phyloP scores from a whole-genome alignment of 2,113 vertebrate genomes.

The Chionodraco myersi region DNA sequence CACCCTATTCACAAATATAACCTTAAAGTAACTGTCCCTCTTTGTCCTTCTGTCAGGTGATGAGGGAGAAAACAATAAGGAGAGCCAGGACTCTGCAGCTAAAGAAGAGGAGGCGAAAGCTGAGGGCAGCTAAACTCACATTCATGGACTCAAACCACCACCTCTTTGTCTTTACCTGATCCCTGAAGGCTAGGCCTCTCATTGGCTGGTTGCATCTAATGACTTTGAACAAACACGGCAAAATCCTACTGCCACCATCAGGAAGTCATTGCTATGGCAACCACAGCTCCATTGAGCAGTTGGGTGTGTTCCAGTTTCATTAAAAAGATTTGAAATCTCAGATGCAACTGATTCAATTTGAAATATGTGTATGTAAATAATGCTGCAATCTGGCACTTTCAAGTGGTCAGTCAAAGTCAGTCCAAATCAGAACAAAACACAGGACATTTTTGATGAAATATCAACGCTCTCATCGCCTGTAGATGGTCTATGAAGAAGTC shows the following conservation, averaged over 20 bases:
- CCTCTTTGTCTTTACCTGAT: background rate
- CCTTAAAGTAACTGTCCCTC: slow-evolving; percentile 24
- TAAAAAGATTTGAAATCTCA: slow-evolving; percentile 6
- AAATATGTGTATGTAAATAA: background rate
- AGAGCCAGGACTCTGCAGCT: slow-evolving; percentile 46
- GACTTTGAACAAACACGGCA: slow-evolving; percentile 19
- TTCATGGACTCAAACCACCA: slow-evolving; percentile 5
- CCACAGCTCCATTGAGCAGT: slow-evolving; percentile 17
- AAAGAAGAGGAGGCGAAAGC: slow-evolving; percentile 65
- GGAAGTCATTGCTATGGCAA: slow-evolving; percentile 33
- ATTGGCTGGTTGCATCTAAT: slow-evolving; percentile 17
- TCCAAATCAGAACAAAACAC: slow-evolving; percentile 3
- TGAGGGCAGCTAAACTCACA: slow-evolving; percentile 48
- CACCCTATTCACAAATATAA: slow-evolving; percentile 22
- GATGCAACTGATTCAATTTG: background rate
- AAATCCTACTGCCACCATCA: slow-evolving; percentile 29
- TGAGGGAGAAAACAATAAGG: slow-evolving; percentile 53
- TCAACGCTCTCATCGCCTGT: background rate
- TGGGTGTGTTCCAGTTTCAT: slow-evolving; percentile 24
- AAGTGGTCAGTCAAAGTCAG: background rate
- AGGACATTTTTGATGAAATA: background rate
- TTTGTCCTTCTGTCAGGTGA: slow-evolving; percentile 40
- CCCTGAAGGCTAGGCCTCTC: slow-evolving; percentile 7
- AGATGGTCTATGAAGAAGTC: background rate
- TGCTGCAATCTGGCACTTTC: background rate